Evolutionary conservation across 2,797 vertebrate genomes (phyloP).

Genomic region (Acanthurus tractus): DNA sequence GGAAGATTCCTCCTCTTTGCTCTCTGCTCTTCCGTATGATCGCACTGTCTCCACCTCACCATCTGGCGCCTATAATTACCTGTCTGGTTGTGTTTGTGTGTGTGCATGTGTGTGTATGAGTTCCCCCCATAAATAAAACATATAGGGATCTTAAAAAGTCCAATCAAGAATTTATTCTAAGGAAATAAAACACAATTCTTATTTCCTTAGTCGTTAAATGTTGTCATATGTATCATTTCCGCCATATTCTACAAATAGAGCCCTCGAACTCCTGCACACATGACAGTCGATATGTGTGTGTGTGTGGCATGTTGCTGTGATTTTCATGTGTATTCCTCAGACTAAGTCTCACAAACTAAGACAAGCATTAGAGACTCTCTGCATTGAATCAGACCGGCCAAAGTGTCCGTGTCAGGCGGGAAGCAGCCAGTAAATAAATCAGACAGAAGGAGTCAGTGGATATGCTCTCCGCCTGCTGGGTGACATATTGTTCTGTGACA

Average conservation of each 20-base stretch:
- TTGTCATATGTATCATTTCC: no score
- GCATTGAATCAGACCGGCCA: background rate
- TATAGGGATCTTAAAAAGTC: background rate
- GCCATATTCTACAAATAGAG: no score
- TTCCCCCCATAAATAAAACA: constrained; percentile 35
- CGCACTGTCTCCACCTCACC: constrained; percentile 56
- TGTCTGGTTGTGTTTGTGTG: constrained; percentile 35
- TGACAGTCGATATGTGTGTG: background rate
- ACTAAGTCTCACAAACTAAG: background rate
- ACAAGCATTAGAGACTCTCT: background rate
- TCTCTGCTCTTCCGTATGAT: constrained; percentile 53
- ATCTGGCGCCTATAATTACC: constrained; percentile 68
- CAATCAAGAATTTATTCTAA: constrained; percentile 8
- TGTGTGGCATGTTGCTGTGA: background rate
- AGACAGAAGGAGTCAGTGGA: constrained; percentile 42
- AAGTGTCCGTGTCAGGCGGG: constrained; percentile 9
- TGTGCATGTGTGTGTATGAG: constrained; percentile 24
- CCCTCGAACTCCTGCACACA: no score
- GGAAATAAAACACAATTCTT: no score
- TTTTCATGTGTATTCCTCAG: background rate
- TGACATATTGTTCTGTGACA: constrained; percentile 62
- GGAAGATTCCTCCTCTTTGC: constrained; percentile 30
- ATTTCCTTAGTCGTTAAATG: no score
- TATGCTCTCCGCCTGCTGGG: constrained; percentile 30
- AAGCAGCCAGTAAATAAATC: constrained; percentile 48